Percentiles rank a stretch among this genome's conserved stretches.
Evolutionary conservation across 2,888 invertebrate genomes (phyloP).

Genomic region (Boloria selene): DNA sequence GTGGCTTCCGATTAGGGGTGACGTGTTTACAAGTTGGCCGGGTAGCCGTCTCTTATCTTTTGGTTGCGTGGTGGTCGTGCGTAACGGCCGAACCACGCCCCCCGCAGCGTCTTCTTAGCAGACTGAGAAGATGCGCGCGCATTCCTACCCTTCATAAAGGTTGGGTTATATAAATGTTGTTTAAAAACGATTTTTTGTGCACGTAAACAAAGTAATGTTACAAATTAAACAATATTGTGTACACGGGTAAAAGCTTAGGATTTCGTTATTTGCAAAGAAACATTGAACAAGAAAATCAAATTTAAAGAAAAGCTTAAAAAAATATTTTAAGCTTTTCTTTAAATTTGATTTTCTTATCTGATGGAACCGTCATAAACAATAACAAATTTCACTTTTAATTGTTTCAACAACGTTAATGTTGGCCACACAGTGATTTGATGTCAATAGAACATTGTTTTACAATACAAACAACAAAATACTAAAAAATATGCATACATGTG

Average conservation of each 20-base stretch:
- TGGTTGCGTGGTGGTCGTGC: conserved; percentile 70
- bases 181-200: background rate
- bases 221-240: background rate
- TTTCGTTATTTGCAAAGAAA: too few relatives aligned
- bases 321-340: too few relatives aligned
- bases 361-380: too few relatives aligned
- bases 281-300: too few relatives aligned
- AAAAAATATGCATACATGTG: conserved; percentile 46
- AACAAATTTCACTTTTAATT: too few relatives aligned
- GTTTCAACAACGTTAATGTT: too few relatives aligned
- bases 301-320: too few relatives aligned
- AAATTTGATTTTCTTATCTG: too few relatives aligned
- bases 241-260: too few relatives aligned
- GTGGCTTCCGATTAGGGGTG: conserved; percentile 31
- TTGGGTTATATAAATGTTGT: conserved; percentile 53
- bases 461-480: background rate
- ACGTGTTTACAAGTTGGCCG: conserved; percentile 46
- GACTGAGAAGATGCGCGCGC: conserved; percentile 74
- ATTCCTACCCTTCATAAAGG: conserved; percentile 62
- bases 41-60: conserved; percentile 60
- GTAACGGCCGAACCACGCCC: conserved; percentile 73
- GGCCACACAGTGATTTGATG: too few relatives aligned
- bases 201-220: conserved; percentile 14
- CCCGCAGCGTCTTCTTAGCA: conserved; percentile 62
- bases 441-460: too few relatives aligned